Conservation (phyloP, 1,140 invertebrate genomes). For the Metaphire vulgaris region DNA sequence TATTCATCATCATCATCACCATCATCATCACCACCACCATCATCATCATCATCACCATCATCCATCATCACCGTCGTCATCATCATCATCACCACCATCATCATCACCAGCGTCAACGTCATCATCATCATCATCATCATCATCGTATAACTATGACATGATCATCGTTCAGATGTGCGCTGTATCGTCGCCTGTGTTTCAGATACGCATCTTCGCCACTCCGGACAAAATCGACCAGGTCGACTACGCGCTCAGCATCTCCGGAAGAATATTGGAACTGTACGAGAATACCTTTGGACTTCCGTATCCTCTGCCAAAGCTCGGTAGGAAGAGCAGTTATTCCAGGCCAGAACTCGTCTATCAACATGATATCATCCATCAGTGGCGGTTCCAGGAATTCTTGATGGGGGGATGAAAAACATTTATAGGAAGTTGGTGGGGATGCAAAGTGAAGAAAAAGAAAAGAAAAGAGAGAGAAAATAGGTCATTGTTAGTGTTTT, state of each 20-base stretch:
- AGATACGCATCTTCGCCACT: background rate
- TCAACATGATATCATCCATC: no score
- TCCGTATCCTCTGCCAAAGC: constrained; percentile 82
- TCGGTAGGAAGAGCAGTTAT: no score
- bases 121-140: constrained; percentile 3
- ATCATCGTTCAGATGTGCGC: no score
- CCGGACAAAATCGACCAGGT: constrained; percentile 67
- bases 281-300: constrained; percentile 86
- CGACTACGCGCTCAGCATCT: constrained; percentile 66
- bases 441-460: no score
- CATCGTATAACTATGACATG: no score
- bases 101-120: background rate
- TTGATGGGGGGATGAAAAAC: no score
- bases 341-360: no score
- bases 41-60: background rate
- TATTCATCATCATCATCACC: background rate
- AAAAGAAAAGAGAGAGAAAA: no score
- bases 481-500: no score
- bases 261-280: constrained; percentile 69
- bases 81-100: constrained; percentile 1
- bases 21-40: background rate
- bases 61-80: background rate
- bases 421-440: no score
- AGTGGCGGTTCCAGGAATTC: no score
- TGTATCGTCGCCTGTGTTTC: no score